phyloP scores from a whole-genome alignment of 2,888 invertebrate species.

The Agonopterix alstromeriana region DNA sequence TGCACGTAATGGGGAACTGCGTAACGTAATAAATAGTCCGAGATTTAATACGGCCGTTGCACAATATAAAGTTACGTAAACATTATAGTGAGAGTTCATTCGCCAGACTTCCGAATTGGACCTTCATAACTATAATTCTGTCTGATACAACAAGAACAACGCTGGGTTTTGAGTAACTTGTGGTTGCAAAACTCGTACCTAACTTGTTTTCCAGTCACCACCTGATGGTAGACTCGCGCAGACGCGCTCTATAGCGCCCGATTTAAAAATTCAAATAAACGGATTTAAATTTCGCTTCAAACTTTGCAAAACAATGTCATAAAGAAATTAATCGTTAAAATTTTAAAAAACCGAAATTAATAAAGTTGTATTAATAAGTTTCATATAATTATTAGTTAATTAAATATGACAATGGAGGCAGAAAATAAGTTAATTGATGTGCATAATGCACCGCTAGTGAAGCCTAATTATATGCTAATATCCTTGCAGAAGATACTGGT shows the following conservation, averaged over 20 bases:
- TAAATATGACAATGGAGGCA: conserved; percentile 37
- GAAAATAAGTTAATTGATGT: conserved; percentile 40
- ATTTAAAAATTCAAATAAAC: background rate
- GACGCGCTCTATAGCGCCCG: conserved; percentile 36
- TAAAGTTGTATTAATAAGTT: background rate
- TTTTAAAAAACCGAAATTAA: background rate
- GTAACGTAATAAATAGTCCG: conserved; percentile 4
- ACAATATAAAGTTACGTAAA: conserved; percentile 56
- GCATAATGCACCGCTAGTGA: conserved; percentile 36
- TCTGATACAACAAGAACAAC: background rate
- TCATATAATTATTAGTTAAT: background rate
- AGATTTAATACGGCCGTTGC: conserved; percentile 22
- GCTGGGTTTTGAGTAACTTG: conserved; percentile 14
- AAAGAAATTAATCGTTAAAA: no score
- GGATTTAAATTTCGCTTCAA: no score
- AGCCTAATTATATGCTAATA: conserved; percentile 74
- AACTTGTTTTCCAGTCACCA: conserved; percentile 47
- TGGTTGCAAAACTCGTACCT: conserved; percentile 22
- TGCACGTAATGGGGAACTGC: background rate
- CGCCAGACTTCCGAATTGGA: conserved; percentile 55
- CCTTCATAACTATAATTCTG: conserved; percentile 18
- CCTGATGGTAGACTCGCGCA: conserved; percentile 54
- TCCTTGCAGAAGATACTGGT: conserved; percentile 81
- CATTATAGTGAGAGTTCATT: conserved; percentile 45
- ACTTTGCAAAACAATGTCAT: no score